Conservation (phyloP, 2,797 vertebrate species). For the Heteromormyrus szaboi region DNA sequence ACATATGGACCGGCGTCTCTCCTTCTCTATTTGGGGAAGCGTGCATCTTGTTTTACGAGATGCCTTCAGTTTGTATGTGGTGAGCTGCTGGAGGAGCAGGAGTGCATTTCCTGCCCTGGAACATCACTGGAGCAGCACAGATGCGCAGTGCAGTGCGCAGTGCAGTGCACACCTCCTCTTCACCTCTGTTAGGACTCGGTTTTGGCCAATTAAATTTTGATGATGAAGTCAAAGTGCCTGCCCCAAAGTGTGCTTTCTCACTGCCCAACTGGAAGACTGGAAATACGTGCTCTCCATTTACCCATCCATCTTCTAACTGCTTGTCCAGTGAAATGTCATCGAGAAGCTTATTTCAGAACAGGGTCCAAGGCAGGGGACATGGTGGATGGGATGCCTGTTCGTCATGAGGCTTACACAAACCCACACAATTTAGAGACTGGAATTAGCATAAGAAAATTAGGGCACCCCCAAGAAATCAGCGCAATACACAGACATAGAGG, state of each 20-base stretch:
- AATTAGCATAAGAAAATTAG: neutral
- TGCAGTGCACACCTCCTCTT: neutral
- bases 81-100: neutral
- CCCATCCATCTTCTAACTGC: neutral
- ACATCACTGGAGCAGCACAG: neutral
- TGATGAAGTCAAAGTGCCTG: neutral
- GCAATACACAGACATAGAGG: neutral
- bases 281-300: neutral
- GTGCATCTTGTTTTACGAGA: neutral
- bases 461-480: neutral
- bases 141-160: neutral
- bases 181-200: neutral
- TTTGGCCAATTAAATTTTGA: neutral
- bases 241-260: neutral
- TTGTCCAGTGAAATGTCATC: neutral
- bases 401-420: neutral
- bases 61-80: neutral
- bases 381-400: neutral
- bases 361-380: neutral
- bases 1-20: neutral
- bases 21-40: neutral
- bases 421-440: neutral
- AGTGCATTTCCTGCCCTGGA: neutral
- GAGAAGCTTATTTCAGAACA: neutral
- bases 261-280: neutral